Base-by-base conservation (phyloP, 2,888 invertebrate genomes). In the Standfussiana lucernea region DNA sequence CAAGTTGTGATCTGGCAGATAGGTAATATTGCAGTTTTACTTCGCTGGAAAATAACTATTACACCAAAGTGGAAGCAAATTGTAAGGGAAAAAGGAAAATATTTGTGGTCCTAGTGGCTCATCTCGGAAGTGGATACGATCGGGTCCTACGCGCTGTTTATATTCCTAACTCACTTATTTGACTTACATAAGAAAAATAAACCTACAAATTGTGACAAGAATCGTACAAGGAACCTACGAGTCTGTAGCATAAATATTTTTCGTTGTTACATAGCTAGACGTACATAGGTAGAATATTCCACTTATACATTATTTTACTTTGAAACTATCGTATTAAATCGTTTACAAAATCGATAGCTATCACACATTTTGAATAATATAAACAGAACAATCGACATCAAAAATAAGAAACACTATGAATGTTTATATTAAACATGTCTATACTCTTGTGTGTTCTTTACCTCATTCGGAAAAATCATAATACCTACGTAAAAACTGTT, bases 171-270 rank as follows among this genome's bases (percentile, higher is more conserved):
- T 73, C 69, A 75, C 77, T 79, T 86, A 87, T 87, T 87, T 85
- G 87, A 87, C 83, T 81, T 81, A 81, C 75, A 87, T 86, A 83
- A 85, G 83, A 78, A 84, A 86, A 86, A 82, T 77, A 86, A 80
- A 75, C 75, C 74, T 66, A 77, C 82, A 73, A 82, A 86, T 85
- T 74, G 79, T 71, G 45, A 66, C 76, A 68, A 40, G 64, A 65
- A 56, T 56, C 70, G 62, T 68, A 74, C 62, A 66, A 50, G 42
- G 32, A 35, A 75, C 37, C 66, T 65, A 66, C 71, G 45, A 65
- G 37, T 67, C 45, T 53, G 37, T 37, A 65, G 42, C 50, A 65
- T 64, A 83, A 81, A 86, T 77, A 83, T 80, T 75, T 75, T 82
- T 73, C 11, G 40, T 64, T 64, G 66, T 53, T n/a, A 56, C 35